Conservation (phyloP, 2,113 vertebrate species). For the Cygnus buccinator region DNA sequence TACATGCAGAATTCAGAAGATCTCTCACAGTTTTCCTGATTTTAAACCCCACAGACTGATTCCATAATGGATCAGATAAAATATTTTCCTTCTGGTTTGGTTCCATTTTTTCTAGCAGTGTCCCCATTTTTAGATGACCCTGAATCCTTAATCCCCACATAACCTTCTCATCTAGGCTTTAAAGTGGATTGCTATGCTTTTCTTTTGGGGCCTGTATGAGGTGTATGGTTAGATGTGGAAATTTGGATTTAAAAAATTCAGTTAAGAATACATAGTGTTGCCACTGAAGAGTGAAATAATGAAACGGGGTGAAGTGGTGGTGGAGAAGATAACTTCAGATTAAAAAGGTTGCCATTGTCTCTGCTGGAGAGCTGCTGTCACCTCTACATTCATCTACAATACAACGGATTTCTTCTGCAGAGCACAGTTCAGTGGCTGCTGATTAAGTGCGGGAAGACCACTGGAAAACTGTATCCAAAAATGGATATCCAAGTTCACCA, state of each 20-base stretch:
- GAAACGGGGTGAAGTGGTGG: background rate
- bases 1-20: background rate
- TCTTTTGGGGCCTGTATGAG: background rate
- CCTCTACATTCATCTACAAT: background rate
- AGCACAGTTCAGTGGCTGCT: accelerated
- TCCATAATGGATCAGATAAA: background rate
- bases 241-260: background rate
- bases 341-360: background rate
- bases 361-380: background rate
- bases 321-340: background rate
- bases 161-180: background rate
- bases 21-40: background rate
- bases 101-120: background rate
- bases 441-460: background rate
- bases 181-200: background rate
- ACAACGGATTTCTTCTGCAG: background rate
- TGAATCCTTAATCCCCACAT: background rate
- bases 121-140: background rate
- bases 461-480: background rate
- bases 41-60: background rate
- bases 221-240: background rate
- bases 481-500: background rate
- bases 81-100: background rate
- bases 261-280: background rate
- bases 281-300: background rate